Evolutionary conservation across 2,888 invertebrate genomes (phyloP), one percentile per base, ranked within the genome.

Genomic region (Synanthedon andrenaeformis): DNA sequence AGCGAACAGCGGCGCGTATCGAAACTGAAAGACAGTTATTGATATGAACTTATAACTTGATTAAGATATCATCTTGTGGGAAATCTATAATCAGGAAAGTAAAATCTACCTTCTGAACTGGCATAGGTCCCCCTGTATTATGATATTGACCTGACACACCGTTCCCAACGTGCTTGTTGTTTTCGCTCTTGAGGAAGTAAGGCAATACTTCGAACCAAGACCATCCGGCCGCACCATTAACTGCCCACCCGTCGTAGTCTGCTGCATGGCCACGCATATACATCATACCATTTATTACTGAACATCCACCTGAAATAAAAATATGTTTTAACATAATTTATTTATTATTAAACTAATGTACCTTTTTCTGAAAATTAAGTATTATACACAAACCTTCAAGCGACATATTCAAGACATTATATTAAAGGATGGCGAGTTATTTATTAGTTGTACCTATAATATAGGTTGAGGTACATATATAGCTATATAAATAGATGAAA

Each of bases 261-360:
- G 85, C 89, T 0, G 92, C 89, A 62, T 92, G 91, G 0, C 95
- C 95, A 19, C 95, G 87, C 75, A 92, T 91, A 73, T 95, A 95
- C 91, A 93, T 94, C 95, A 95, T 95, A 1, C 94, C 94, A 69
- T 95, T 94, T 53, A 93, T 89, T 0, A 91, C 92, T 51, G 91
- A 90, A 61, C 90, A 90, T 0, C 94, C 95, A 4, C 94, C 95
- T 65, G 89, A 70, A 49, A 51, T 42, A 14, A 41, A 45, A 45
- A 45, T 3, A 45, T 45, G n/a, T 45, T 45, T 8, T 45, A 5
- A 45, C 4, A 5, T 45, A 8, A 45, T 45, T 45, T 14, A 45
- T 35, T 10, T 2, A 35, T 35, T 35, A 3, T 10, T 10, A 35
- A 35, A 35, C 35, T 35, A 8, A 17, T 17, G 17, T 2, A 17